Base-by-base conservation (phyloP, 2,113 vertebrate species). In the Girardinichthys multiradiatus region DNA sequence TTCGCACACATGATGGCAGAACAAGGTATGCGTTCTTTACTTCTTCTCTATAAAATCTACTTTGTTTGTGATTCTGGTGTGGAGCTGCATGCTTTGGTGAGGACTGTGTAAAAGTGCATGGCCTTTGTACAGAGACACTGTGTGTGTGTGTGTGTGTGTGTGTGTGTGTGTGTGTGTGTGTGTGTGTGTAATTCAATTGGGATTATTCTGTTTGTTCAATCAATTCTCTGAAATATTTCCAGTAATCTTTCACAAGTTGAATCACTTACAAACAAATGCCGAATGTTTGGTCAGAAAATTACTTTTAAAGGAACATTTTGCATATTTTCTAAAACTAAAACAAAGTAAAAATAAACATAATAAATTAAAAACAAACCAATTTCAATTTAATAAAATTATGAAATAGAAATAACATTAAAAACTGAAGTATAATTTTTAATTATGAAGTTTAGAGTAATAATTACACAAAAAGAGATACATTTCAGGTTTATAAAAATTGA, bases 1-100 rank as follows among this genome's bases (percentile, higher is more conserved):
- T 92, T 99, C 86, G 96, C 97, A 86, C 97, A 99, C 87, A 95
- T 99, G 95, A 97, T 99, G 96, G 87, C 95, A 76, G 98, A 99
- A 94, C 97, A 98, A 99, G 98, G 98, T 99, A 98, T 87, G 95
- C 92, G 84, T 82, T 89, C 84, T 74, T 64, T 27, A 59, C 65
- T 68, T 82, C 72, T 59, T 83, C 21, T 77, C 39, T n/a, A 10
- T 62, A 62, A 3, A 51, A 17, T 24, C 45, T 54, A n/a, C 62
- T 74, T 66, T 79, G 79, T n/a, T 62, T 48, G 60, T 71, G 54
- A 4, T 58, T 82, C 21, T 24, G 30, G 48, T 37, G 35, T 70
- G 68, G 10, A 59, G 2, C 14, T 39, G 68, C 68, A 39, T 29
- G 68, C 21, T 59, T 26, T 39, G 61, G 2, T 74, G 69, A 71